Evolutionary conservation across 2,888 invertebrate species (phyloP).

Genomic region (Zonitis immaculata): DNA sequence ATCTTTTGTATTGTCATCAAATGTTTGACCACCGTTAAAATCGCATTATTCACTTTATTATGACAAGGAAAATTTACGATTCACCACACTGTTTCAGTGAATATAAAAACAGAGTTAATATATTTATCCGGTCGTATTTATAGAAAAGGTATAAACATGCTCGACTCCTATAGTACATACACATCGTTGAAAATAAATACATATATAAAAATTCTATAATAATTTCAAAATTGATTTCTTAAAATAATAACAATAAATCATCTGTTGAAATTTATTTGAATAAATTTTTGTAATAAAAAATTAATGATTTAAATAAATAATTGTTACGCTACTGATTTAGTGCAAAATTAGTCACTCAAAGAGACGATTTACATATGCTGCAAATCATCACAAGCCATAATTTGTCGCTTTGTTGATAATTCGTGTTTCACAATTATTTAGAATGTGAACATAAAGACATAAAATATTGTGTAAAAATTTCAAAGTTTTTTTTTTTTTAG

Average conservation of each 20-base stretch:
- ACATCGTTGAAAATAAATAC: not conserved
- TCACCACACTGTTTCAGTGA: slow-evolving; percentile 25
- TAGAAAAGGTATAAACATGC: slow-evolving; percentile 40
- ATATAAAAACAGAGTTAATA: slow-evolving; percentile 36
- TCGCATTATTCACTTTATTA: slow-evolving; percentile 41
- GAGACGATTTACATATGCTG: not conserved
- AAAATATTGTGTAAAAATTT: too few species aligned
- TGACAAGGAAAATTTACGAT: slow-evolving; percentile 40
- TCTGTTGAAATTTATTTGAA: too few species aligned
- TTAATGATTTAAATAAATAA: not conserved
- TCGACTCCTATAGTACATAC: slow-evolving; percentile 11
- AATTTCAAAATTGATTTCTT: too few species aligned
- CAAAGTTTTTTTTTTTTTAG: too few species aligned
- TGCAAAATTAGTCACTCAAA: not conserved
- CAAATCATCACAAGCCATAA: not conserved
- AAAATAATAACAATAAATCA: too few species aligned
- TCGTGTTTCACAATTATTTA: not conserved
- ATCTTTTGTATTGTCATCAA: slow-evolving; percentile 1
- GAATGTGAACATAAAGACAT: too few species aligned
- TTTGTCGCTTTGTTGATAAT: not conserved
- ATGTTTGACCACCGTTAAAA: slow-evolving; percentile 32
- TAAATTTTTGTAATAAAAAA: too few species aligned
- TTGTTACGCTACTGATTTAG: not conserved
- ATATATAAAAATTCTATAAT: too few species aligned
- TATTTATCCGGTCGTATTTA: slow-evolving; percentile 42